Evolutionary conservation across 2,797 vertebrate genomes (phyloP), one percentile per base, ranked within the genome.

Genomic region (Lateolabrax maculatus): DNA sequence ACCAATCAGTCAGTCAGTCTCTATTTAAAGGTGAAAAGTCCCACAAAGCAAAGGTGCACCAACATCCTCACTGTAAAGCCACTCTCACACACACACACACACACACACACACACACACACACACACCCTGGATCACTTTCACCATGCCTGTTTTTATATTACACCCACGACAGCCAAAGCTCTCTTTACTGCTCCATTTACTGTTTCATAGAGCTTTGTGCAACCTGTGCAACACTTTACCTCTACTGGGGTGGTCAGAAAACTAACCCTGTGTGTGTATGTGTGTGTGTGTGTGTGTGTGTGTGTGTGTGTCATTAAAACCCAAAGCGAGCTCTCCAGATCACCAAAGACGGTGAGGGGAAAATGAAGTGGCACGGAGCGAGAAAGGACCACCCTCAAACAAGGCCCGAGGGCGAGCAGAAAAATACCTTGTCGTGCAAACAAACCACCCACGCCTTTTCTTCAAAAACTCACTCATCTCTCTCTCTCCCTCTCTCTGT

Each of bases 381-480:
- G 31, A 78, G 71, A 23, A n/a, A 65, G 81, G 92, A 91, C 93
- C 92, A 94, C 92, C 92, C 85, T 90, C 83, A 83, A 79, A 91
- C 78, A 79, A 65, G 68, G 66, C 89, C 83, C 15, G 19, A 71
- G 79, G 80, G 78, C n/a, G 7, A 75, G 55, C 60, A 78, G 66
- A 56, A 66, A 86, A 85, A 74, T 27, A 66, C 61, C 58, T 72
- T 21, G 19, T 19, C 21, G 39, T 73, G 64, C 78, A 87, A 92
- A 91, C 80, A 90, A 85, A 89, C 52, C 68, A 48, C 80, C 84
- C 56, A 71, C 55, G 19, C 57, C 56, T 62, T 68, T 65, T 44
- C 53, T 48, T 61, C 25, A 56, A 39, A 34, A 69, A 46, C 21
- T 74, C 82, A 57, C 19, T 65, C 64, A 34, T 2, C 16, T 57